Conservation (phyloP, 2,113 vertebrate genomes). For the Podilymbus podiceps region DNA sequence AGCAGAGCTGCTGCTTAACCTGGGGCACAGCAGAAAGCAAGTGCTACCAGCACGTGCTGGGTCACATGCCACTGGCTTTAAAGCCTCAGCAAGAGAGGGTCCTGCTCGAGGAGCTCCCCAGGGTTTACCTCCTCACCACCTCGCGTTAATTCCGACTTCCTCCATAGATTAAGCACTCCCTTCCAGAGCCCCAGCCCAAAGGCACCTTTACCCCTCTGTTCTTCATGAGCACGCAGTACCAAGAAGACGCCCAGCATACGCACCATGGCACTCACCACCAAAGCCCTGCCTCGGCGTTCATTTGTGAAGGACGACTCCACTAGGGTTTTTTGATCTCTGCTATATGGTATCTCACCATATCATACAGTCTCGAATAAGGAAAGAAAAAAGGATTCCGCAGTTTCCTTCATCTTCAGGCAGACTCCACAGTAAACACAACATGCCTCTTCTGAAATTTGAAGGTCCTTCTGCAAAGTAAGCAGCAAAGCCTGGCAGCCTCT, state of each 20-base stretch:
- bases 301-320: neutral
- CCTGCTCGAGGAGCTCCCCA: neutral
- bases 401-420: neutral
- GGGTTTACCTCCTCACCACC: neutral
- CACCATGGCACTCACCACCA: accelerated
- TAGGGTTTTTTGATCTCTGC: neutral
- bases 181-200: neutral
- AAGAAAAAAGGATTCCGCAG: neutral
- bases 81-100: neutral
- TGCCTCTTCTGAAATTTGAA: neutral
- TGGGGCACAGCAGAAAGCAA: neutral
- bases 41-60: accelerated
- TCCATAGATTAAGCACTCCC: neutral
- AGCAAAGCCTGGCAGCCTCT: neutral
- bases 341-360: accelerated
- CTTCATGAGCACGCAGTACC: neutral
- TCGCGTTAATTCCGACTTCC: neutral
- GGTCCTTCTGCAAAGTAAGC: neutral
- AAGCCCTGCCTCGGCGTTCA: neutral
- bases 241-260: accelerated
- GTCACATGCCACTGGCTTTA: neutral
- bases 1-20: neutral
- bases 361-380: neutral
- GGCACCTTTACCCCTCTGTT: neutral
- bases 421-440: neutral